Evolutionary conservation across 2,113 vertebrate genomes (phyloP), one percentile per base, ranked within the genome.

Genomic region (Prochilodus magdalenae): DNA sequence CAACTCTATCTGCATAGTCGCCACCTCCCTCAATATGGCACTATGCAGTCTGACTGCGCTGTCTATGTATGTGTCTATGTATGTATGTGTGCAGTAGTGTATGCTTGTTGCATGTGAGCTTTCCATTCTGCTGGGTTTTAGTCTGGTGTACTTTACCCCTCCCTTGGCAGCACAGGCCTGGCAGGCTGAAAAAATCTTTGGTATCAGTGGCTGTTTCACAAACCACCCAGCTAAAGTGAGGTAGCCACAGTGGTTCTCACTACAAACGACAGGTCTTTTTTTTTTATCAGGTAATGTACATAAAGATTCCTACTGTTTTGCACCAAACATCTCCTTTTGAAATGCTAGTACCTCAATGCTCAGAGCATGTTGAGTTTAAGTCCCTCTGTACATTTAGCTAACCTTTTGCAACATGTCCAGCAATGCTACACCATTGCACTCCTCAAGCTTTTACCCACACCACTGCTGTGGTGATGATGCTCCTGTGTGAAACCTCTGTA

Each of bases 211-310:
- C 95, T 96, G 97, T 98, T 94, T 94, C 90, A 95, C 94, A 96
- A 96, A 95, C 96, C 97, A 96, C 96, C 97, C 97, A 95, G 94
- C 94, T 94, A 95, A 60, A 96, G 95, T 98, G 97, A 98, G 98
- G 97, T 98, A 98, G 97, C 96, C 97, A 97, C 96, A 92, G 93
- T 96, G 94, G 91, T 94, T 97, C 95, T 97, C 95, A 95, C 94
- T 96, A 95, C 94, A 97, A 97, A 96, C 91, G 96, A 96, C 81
- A 90, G 94, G 94, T 92, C 91, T 90, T 91, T 88, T 92, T 88
- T 89, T 92, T 22, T 5, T 26, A 63, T 70, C 75, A 84, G 71
- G 16, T 73, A 89, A 90, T 87, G 88, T 89, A 88, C 89, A 89
- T 75, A 87, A 73, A 86, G 87, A 88, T 86, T 88, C 89, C 89